Evolutionary conservation across 2,888 invertebrate genomes (phyloP), one percentile per base, ranked within the genome.

Genomic region (Hyalella azteca): DNA sequence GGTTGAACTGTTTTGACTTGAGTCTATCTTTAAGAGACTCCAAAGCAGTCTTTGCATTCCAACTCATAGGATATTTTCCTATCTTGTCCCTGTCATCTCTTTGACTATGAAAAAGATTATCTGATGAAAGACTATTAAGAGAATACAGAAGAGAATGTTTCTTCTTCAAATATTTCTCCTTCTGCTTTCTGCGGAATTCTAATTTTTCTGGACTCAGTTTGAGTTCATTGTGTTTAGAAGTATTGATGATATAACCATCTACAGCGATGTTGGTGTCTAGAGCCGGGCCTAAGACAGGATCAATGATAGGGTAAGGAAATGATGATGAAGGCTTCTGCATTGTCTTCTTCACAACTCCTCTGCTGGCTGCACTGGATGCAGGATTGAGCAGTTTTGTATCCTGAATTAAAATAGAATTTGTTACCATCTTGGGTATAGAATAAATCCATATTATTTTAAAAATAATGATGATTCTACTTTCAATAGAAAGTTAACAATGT

Each of bases 261-360:
- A 66, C 39, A 36, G 66, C 66, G 3, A 66, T 66, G 36, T 66
- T 29, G 7, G 66, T 29, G 0, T 66, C 66, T 36, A 66, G 66
- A 2, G 29, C 66, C 7, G 66, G 66, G 9, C 66, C 66, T 36
- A 66, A 19, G 9, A 66, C 66, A 29, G 66, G 66, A 19, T 66
- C 66, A 66, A 66, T 66, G 11, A 66, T 29, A 36, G 66, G 66
- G 19, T 66, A 66, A 36, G 66, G 66, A 15, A 36, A 36, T 19
- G 66, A 54, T 26, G 54, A 54, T 54, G 54, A 54, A 26, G 54
- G 2, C 0, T 5, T 11, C 7, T 9, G 54, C 9, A 54, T 22
- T 4, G 54, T 4, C 7, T 54, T 22, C 19, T 54, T 54, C 29
- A 29, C 26, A 54, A 54, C 54, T 26, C 26, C 13, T 54, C 29